phyloP scores from a whole-genome alignment of 2,113 vertebrate species.

The Sapayoa aenigma region DNA sequence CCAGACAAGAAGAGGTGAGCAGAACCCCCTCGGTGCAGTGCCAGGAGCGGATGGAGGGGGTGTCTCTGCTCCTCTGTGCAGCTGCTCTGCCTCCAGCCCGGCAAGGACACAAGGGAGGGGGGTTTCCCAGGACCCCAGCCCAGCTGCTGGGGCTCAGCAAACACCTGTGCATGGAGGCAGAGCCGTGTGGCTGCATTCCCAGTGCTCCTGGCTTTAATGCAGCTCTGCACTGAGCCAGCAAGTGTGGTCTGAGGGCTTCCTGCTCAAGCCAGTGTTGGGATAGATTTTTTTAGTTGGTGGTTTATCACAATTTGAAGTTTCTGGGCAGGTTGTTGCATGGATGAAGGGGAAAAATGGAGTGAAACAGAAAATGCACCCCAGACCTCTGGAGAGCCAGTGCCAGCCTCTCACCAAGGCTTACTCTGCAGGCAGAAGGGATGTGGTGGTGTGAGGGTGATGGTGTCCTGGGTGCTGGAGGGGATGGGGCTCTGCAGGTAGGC shows the following conservation, averaged over 20 bases:
- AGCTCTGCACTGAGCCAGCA: not conserved
- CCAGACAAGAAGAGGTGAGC: slow-evolving; percentile 83
- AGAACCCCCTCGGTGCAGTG: not conserved
- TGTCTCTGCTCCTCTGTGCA: accelerated
- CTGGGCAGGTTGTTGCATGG: not conserved
- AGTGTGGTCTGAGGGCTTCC: not conserved
- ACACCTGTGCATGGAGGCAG: not conserved
- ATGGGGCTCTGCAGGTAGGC: not conserved
- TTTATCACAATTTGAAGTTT: not conserved
- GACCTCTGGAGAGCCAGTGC: not conserved
- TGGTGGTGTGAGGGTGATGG: not conserved
- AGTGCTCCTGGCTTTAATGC: not conserved
- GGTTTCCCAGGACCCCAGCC: not conserved
- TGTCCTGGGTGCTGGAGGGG: not conserved
- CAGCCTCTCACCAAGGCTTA: not conserved
- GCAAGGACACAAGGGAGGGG: accelerated
- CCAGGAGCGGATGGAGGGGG: not conserved
- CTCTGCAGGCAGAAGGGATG: not conserved
- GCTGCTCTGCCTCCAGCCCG: not conserved
- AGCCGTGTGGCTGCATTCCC: not conserved
- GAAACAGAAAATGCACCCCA: not conserved
- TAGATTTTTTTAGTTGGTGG: not conserved
- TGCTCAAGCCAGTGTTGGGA: not conserved
- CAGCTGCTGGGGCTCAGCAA: not conserved
- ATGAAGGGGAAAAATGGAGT: not conserved